Evolutionary conservation across 2,888 invertebrate genomes (phyloP), one percentile per base, ranked within the genome.

Genomic region (Erynnis tages): DNA sequence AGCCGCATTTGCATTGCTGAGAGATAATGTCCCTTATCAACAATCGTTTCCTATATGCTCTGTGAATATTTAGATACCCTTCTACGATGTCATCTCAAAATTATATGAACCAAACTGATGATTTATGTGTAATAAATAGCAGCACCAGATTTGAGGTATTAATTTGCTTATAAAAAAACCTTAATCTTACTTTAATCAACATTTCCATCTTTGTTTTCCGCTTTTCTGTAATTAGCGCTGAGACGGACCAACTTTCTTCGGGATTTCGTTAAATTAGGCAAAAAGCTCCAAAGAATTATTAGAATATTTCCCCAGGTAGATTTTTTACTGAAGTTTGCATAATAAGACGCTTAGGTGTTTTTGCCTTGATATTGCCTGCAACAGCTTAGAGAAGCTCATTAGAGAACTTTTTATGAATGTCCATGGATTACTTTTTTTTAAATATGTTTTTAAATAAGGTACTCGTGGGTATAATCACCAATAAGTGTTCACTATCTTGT

Each of bases 211-310:
- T 32, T 38, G 17, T 23, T 23, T 38, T 38, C 13, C 7, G 4
- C n/a, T 44, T 32, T 13, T 32, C n/a, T 21, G 21, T 16, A 23
- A 46, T 46, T 17, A 35, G 11, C 7, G 27, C 14, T 27, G 17
- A 19, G 13, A 23, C 1, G 25, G 25, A 11, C 16, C 11, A 47
- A 47, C 14, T 47, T 45, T 46, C n/a, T 17, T 19, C 4, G 21
- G 5, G 19, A 46, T 47, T 19, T 23, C 21, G 34, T 13, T 45
- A 34, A 37, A 38, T 30, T 47, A 1, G n/a, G 4, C 13, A 21
- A 10, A 37, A 46, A 46, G 23, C 13, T 17, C 8, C 4, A 14
- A 40, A 7, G 41, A 27, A 41, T 23, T 41, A 16, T 29, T 27
- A 17, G 5, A 25, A 13, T 17, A 8, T 29, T 29, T 1, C n/a